Evolutionary conservation across 2,113 vertebrate species (phyloP), one percentile per base, ranked within the genome.

Genomic region (Gobius niger): DNA sequence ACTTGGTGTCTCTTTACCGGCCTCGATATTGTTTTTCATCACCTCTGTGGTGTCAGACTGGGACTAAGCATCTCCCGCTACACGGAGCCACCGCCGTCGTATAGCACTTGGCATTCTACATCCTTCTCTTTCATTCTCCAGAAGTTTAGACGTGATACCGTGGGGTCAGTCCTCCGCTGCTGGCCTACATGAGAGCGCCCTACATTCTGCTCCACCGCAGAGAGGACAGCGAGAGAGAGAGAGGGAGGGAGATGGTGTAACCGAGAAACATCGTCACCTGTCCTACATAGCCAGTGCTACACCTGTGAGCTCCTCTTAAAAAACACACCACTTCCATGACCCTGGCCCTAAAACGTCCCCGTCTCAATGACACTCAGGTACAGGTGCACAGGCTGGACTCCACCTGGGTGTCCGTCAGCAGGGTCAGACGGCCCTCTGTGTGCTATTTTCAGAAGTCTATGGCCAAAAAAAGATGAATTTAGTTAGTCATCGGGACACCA

Each of bases 111-210:
- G 24, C 24, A 34, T 34, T 34, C 24, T 34, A 3, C 3, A 34
- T 34, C 24, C 24, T 34, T 34, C 2, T 34, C 16, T 53, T 53
- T 53, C 16, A 34, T 53, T 18, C 57, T 7, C 57, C 15, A 41
- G 41, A 42, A 60, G 13, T 9, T 9, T 5, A 11, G 16, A 14
- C 7, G 15, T 42, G 56, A 40, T 53, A 44, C 54, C 6, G 66
- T 46, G 72, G 15, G 86, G 77, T 81, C 75, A 75, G 68, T 68
- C 52, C 11, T 5, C 51, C 62, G 82, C 70, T 67, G 70, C 82
- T 63, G 82, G 1, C 82, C 81, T 69, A 80, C 70, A 74, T 84
- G 59, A 0, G 13, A 18, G 67, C 70, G 86, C 47, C 86, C 86
- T 83, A 86, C 65, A 78, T 86, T 46, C 60, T 44, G 42, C 15